A percentile compares a stretch with the other conserved stretches of the same genome.
phyloP scores from a whole-genome alignment of 2,113 vertebrate species.

The Oxyruncus cristatus region DNA sequence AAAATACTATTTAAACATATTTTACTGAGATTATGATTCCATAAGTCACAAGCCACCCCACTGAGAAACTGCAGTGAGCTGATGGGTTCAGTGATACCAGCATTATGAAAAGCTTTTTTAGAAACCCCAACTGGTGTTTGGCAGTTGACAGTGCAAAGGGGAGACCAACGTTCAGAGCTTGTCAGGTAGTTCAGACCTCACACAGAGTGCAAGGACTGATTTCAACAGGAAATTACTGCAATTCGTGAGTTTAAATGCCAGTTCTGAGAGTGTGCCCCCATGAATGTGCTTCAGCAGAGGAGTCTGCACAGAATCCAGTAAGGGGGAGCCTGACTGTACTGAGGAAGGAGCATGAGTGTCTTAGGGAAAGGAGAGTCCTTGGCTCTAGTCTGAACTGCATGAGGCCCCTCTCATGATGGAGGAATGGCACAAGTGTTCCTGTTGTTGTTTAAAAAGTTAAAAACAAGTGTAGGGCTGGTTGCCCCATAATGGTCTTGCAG shows the following conservation, averaged over 20 bases:
- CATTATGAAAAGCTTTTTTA: not conserved
- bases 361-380: not conserved
- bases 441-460: not conserved
- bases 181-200: not conserved
- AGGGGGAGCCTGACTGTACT: not conserved
- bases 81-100: not conserved
- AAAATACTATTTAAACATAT: not conserved
- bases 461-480: not conserved
- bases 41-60: not conserved
- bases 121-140: not conserved
- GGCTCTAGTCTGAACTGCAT: not conserved
- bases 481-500: not conserved
- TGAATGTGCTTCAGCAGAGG: accelerated
- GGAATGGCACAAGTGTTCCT: not conserved
- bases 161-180: not conserved
- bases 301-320: not conserved
- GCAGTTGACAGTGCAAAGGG: not conserved
- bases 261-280: not conserved
- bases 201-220: accelerated
- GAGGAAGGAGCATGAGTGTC: not conserved
- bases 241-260: not conserved
- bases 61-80: not conserved
- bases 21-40: not conserved
- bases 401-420: not conserved
- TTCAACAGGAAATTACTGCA: not conserved